Evolutionary conservation across 2,113 vertebrate genomes (phyloP), one percentile per base, ranked within the genome.

Genomic region (Oreotrochilus melanogaster): DNA sequence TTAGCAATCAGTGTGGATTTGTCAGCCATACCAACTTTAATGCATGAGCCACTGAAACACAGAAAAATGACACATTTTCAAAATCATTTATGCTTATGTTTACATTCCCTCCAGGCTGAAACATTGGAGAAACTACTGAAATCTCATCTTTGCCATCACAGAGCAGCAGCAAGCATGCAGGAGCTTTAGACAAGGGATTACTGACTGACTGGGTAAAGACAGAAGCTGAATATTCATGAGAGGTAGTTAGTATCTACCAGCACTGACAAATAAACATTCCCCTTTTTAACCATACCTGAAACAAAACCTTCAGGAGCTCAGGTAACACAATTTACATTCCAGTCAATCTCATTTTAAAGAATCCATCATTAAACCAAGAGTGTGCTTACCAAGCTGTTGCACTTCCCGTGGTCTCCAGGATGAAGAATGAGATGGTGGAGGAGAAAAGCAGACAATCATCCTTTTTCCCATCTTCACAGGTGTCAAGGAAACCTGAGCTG

Each of bases 1-100:
- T 98, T 97, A 97, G 96, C 96, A 98, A 97, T 98, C 97, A 97
- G 91, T 28, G 58, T 78, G 91, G 97, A 96, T 98, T 98, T 97
- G 93, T 96, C 97, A 97, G 95, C 97, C 96, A 97, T 94, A 88
- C 95, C 69, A 87, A 94, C 96, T 92, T 76, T 90, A 96, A 97
- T 78, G 89, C 95, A 93, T 30, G 21, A 97, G 96, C 92, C 91
- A 81, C 48, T 86, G 93, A 91, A 96, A 97, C 78, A 94, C 30
- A 81, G 76, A 57, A 64, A 85, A 92, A 91, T 90, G 67, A 69
- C 90, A 96, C 90, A 87, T 89, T 97, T 93, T 93, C 84, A 93
- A 96, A 98, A 98, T 96, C 96, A 96, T 96, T 97, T 98, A 89
- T 91, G 93, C 96, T 97, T 92, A 90, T 97, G 97, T 98, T 98